Evolutionary conservation across 2,888 invertebrate genomes (phyloP).

Genomic region (Pandemis corylana): DNA sequence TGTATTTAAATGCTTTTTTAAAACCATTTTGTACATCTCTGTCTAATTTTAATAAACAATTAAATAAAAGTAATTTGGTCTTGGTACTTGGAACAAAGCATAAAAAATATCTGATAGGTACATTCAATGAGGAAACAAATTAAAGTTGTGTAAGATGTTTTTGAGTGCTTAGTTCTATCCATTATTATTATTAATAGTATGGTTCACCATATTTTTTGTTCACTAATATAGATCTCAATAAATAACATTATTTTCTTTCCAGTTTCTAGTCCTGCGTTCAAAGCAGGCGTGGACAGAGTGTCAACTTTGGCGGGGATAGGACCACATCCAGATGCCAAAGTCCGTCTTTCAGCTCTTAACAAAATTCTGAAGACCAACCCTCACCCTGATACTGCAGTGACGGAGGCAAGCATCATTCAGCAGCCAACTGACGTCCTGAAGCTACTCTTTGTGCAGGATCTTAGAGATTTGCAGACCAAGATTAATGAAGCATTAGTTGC

Average conservation of each 20-base stretch:
- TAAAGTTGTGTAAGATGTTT: no score
- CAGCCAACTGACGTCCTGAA: conserved; percentile 88
- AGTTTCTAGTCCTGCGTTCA: conserved; percentile 94
- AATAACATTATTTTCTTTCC: conserved; percentile 55
- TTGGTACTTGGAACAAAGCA: no score
- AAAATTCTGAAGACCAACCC: conserved; percentile 91
- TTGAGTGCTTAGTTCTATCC: no score
- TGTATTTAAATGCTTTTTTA: no score
- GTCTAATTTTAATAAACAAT: no score
- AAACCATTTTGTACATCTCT: no score
- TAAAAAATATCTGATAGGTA: no score
- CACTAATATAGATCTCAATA: no score
- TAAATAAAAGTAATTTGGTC: no score
- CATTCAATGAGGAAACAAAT: no score
- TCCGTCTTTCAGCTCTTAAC: conserved; percentile 87
- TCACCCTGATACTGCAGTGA: conserved; percentile 87
- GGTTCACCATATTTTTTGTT: no score
- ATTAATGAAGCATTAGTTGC: conserved; percentile 98
- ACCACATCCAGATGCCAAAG: conserved; percentile 75
- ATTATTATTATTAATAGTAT: no score
- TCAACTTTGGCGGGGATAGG: conserved; percentile 86
- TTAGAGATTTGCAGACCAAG: conserved; percentile 94
- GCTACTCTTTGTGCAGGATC: conserved; percentile 92
- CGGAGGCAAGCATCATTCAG: conserved; percentile 66
- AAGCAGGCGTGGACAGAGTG: conserved; percentile 91